Percentiles rank a stretch among this genome's conserved stretches.
These are phyloP conservation scores for Erynnis tages DNA, from an alignment of 2,888 invertebrate genomes.

Conservation along the genomic window DNA sequence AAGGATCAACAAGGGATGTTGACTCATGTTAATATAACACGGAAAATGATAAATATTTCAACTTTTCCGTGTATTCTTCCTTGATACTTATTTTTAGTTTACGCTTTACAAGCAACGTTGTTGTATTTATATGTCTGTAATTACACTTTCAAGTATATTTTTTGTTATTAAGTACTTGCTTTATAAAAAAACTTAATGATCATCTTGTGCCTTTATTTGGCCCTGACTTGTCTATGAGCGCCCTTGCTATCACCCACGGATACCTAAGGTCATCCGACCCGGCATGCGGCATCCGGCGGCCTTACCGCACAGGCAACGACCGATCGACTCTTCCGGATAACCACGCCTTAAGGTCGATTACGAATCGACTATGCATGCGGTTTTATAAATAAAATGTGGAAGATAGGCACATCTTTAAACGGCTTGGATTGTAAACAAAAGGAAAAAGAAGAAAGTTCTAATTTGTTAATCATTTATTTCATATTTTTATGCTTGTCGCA, in stretches of 20 bases:
- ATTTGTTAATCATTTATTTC: too few relatives aligned
- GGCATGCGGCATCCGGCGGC: conserved; percentile 37
- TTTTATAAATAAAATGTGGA: too few relatives aligned
- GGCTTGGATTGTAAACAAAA: too few relatives aligned
- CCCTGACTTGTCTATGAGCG: conserved; percentile 39
- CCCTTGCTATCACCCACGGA: conserved; percentile 44
- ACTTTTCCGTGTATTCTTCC: conserved; percentile 15
- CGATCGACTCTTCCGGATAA: conserved; percentile 37
- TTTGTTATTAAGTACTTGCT: neutral
- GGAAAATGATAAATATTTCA: conserved; percentile 11
- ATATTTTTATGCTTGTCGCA: too few relatives aligned
- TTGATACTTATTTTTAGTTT: conserved; percentile 2
- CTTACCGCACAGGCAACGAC: conserved; percentile 33
- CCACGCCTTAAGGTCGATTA: conserved; percentile 29
- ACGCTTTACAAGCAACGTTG: neutral
- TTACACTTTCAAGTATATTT: neutral
- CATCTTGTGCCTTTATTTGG: conserved; percentile 22
- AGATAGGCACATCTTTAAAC: too few relatives aligned
- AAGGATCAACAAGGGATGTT: conserved; percentile 27
- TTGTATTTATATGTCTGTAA: neutral
- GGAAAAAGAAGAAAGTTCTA: too few relatives aligned
- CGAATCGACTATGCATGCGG: neutral
- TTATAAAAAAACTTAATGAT: conserved; percentile 13
- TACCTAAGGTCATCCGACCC: conserved; percentile 34
- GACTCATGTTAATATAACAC: conserved; percentile 23